Percentiles rank a stretch among this genome's conserved stretches.
These are phyloP conservation scores for Bothrops jararaca DNA, from an alignment of 2,113 vertebrate genomes.

Conservation along the genomic window DNA sequence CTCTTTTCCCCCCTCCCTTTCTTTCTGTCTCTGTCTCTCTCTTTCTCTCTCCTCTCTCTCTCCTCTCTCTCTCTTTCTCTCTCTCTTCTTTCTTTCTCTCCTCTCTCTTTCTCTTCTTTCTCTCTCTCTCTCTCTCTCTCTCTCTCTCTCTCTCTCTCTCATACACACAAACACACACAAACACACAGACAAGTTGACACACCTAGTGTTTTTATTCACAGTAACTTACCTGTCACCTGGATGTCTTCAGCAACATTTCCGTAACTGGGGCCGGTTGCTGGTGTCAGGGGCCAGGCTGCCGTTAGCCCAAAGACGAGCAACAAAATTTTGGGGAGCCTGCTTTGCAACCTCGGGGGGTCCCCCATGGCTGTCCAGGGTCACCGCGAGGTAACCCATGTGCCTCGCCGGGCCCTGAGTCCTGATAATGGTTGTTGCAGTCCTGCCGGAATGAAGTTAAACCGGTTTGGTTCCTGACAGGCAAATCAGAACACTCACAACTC, in stretches of 20 bases:
- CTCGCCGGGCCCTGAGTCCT: background rate
- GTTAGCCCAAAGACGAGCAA: background rate
- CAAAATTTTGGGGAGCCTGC: background rate
- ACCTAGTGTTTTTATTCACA: background rate
- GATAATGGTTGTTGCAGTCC: background rate
- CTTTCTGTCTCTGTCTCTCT: background rate
- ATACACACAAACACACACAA: background rate
- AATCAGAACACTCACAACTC: background rate
- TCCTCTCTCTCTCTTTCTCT: too few relatives aligned
- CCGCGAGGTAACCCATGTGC: background rate
- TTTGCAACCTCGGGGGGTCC: background rate
- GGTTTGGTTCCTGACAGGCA: background rate
- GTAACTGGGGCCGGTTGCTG: background rate
- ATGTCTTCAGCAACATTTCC: background rate
- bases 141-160: background rate
- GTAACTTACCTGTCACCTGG: background rate
- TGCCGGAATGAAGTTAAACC: background rate
- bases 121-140: background rate
- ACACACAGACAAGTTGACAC: background rate
- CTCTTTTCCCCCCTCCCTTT: too few relatives aligned
- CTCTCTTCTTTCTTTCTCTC: background rate
- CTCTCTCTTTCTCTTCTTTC: too few relatives aligned
- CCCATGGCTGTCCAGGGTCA: background rate
- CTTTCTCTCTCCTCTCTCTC: rapidly evolving
- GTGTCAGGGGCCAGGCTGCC: background rate